Conservation (phyloP, 2,113 vertebrate species). For the Atrichornis clamosus region DNA sequence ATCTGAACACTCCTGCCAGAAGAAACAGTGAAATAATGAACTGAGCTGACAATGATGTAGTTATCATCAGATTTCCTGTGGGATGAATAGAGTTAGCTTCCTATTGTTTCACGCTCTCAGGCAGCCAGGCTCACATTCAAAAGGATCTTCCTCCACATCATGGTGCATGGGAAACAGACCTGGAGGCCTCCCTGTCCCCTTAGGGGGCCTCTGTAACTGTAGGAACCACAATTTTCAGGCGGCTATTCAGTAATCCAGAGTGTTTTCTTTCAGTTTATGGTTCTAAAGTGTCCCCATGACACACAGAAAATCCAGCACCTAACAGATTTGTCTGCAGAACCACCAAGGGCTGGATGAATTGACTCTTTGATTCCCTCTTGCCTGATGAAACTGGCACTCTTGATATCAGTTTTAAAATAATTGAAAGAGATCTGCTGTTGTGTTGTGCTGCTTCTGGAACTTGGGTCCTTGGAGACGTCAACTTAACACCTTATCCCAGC, state of each 20-base stretch:
- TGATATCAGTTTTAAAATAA: constrained; percentile 2
- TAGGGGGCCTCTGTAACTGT: background rate
- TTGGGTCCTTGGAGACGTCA: background rate
- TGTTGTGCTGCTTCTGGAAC: constrained; percentile 4
- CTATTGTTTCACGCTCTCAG: constrained; percentile 21
- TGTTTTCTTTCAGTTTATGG: background rate
- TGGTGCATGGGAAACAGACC: background rate
- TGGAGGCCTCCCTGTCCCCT: background rate
- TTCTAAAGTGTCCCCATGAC: background rate
- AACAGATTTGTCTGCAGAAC: background rate
- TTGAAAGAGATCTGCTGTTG: background rate
- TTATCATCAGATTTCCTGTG: constrained; percentile 33
- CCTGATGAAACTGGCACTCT: background rate
- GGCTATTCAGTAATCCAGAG: background rate
- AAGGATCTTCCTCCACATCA: background rate
- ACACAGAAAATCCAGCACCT: background rate
- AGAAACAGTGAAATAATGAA: constrained; percentile 24
- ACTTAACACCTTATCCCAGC: constrained; percentile 12
- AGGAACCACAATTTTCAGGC: background rate
- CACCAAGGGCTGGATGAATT: background rate
- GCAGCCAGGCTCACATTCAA: background rate
- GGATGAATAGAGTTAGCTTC: background rate
- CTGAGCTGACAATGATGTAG: constrained; percentile 32
- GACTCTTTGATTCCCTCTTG: background rate
- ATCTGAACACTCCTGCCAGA: constrained; percentile 11